A percentile compares a stretch with the other conserved stretches of the same genome.
phyloP scores from a whole-genome alignment of 2,797 vertebrate genomes.

The Trematomus bernacchii region DNA sequence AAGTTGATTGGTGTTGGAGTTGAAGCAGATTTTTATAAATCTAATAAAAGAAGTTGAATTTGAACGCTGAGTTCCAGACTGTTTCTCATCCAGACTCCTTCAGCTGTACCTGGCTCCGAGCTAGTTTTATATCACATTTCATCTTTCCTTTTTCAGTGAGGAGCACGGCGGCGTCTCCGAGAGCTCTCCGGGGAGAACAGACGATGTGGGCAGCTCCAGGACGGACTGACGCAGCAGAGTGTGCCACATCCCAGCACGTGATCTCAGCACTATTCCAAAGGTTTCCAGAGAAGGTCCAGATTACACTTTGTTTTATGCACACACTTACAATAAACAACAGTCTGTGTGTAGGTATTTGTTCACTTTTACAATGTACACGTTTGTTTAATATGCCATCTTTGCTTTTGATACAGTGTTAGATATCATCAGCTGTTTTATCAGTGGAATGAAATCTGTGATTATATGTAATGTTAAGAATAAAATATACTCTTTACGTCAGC shows the following conservation, averaged over 20 bases:
- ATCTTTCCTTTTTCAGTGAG: slow-evolving; percentile 39
- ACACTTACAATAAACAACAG: too few relatives aligned
- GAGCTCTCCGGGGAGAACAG: neutral
- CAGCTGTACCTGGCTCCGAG: neutral
- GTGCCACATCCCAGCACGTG: neutral
- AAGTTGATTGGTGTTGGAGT: neutral
- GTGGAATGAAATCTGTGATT: too few relatives aligned
- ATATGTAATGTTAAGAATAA: too few relatives aligned
- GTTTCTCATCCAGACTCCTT: neutral
- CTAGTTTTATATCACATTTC: neutral
- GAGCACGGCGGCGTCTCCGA: slow-evolving; percentile 28
- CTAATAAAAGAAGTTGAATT: neutral
- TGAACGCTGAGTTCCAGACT: neutral
- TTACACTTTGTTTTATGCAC: slow-evolving; percentile 23
- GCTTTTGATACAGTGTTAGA: neutral
- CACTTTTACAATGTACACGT: slow-evolving; percentile 7
- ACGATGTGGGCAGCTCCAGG: neutral
- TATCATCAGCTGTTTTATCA: too few relatives aligned
- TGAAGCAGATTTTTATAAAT: too few relatives aligned
- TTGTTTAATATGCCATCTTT: neutral
- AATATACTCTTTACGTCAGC: too few relatives aligned
- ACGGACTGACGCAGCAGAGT: slow-evolving; percentile 16
- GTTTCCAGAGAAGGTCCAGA: slow-evolving; percentile 41
- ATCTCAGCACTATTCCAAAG: slow-evolving; percentile 18
- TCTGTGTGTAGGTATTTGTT: slow-evolving; percentile 1